phyloP scores from a whole-genome alignment of 2,888 invertebrate species.

The Notodonta dromedarius region DNA sequence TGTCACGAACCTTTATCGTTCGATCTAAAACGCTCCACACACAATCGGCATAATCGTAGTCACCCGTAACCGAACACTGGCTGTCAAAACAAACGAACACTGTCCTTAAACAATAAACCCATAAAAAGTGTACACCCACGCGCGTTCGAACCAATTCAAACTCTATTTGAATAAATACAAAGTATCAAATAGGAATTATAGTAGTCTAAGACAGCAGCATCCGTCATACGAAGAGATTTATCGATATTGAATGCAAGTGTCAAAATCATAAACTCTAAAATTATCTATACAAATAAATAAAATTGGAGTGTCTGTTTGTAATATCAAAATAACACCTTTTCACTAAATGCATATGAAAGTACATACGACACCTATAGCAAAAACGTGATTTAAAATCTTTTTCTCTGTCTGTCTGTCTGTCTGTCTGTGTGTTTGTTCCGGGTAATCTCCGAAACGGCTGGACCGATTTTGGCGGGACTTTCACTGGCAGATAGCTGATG shows the following conservation, averaged over 20 bases:
- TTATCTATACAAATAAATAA: too few species aligned
- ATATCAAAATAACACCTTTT: too few species aligned
- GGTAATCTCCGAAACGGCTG: too few species aligned
- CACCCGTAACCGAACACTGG: conserved; percentile 74
- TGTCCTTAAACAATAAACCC: conserved; percentile 52
- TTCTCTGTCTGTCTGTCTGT: too few species aligned
- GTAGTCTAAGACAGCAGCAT: conserved; percentile 38
- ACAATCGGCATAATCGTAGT: conserved; percentile 77
- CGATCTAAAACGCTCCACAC: conserved; percentile 75
- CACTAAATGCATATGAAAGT: too few species aligned
- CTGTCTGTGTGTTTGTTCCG: too few species aligned
- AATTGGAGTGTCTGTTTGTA: too few species aligned
- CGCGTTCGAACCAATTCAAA: conserved; percentile 42
- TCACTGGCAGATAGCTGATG: too few species aligned
- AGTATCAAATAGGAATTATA: conserved; percentile 37
- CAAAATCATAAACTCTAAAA: conserved; percentile 64
- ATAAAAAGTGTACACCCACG: conserved; percentile 50
- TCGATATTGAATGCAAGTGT: conserved; percentile 62
- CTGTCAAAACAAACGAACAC: conserved; percentile 79
- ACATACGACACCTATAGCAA: too few species aligned
- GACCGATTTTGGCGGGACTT: too few species aligned
- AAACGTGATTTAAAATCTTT: too few species aligned
- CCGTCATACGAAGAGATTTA: conserved; percentile 55
- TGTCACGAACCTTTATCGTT: conserved; percentile 62
- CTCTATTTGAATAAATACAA: conserved; percentile 41